phyloP scores from a whole-genome alignment of 2,113 vertebrate species.

The Hyperoodon ampullatus region DNA sequence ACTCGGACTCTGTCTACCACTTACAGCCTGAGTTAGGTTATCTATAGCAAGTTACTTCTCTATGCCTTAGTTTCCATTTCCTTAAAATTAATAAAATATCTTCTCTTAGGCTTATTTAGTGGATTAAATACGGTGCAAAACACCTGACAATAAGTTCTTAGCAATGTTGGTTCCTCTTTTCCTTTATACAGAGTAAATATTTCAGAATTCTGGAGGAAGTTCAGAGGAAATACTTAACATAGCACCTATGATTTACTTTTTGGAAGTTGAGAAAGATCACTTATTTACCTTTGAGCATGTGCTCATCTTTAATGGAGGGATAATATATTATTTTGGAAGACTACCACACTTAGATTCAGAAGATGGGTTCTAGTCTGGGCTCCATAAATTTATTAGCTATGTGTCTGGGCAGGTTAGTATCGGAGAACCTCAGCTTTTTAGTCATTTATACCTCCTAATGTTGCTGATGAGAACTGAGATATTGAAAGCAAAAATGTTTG shows the following conservation, averaged over 20 bases:
- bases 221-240: slow-evolving; percentile 12
- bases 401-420: neutral
- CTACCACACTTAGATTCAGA: neutral
- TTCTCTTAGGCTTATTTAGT: neutral
- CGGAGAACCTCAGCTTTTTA: neutral
- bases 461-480: slow-evolving; percentile 38
- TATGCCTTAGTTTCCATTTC: neutral
- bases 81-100: slow-evolving; percentile 34
- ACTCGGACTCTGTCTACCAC: neutral
- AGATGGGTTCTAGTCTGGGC: neutral
- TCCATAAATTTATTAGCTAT: neutral
- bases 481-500: slow-evolving; percentile 33
- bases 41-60: neutral
- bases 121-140: neutral
- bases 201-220: neutral
- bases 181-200: slow-evolving; percentile 2
- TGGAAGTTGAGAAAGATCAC: neutral
- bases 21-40: neutral
- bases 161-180: neutral
- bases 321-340: slow-evolving; percentile 12
- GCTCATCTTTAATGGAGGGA: neutral
- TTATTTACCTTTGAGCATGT: slow-evolving; percentile 3
- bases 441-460: neutral
- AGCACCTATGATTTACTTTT: neutral
- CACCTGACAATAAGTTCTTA: neutral